phyloP scores from a whole-genome alignment of 2,113 vertebrate species.

The Myiopsitta monachus region DNA sequence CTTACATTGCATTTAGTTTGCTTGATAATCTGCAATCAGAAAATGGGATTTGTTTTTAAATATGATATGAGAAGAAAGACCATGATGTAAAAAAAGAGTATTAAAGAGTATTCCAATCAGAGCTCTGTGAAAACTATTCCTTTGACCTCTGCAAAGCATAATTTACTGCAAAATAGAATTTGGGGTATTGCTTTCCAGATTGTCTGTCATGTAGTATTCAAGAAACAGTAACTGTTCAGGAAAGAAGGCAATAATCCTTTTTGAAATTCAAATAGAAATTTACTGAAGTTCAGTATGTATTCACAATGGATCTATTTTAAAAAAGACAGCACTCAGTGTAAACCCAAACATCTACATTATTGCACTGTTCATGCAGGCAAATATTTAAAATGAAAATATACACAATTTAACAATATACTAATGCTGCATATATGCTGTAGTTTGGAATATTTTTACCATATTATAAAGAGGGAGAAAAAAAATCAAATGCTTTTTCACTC shows the following conservation, averaged over 20 bases:
- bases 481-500: conserved; percentile 3
- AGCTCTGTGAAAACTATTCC: conserved; percentile 14
- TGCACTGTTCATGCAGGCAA: not conserved
- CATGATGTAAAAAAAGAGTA: not conserved
- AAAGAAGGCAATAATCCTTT: not conserved
- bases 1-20: not conserved
- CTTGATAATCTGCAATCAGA: not conserved
- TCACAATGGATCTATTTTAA: not conserved
- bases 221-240: not conserved
- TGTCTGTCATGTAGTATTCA: conserved; percentile 31
- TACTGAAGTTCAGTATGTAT: conserved; percentile 23
- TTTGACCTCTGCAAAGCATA: not conserved
- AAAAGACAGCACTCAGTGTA: not conserved
- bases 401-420: not conserved
- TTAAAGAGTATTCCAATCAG: conserved; percentile 38
- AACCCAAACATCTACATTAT: conserved; percentile 44
- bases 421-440: not conserved
- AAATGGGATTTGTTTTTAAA: not conserved
- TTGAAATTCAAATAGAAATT: conserved; percentile 44
- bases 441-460: conserved; percentile 6
- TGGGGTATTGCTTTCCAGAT: conserved; percentile 57
- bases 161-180: conserved; percentile 32
- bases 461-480: not conserved
- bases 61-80: not conserved
- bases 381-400: not conserved